A percentile compares a stretch with the other conserved stretches of the same genome.
phyloP scores from a whole-genome alignment of 2,113 vertebrate species.

The Solea senegalensis region DNA sequence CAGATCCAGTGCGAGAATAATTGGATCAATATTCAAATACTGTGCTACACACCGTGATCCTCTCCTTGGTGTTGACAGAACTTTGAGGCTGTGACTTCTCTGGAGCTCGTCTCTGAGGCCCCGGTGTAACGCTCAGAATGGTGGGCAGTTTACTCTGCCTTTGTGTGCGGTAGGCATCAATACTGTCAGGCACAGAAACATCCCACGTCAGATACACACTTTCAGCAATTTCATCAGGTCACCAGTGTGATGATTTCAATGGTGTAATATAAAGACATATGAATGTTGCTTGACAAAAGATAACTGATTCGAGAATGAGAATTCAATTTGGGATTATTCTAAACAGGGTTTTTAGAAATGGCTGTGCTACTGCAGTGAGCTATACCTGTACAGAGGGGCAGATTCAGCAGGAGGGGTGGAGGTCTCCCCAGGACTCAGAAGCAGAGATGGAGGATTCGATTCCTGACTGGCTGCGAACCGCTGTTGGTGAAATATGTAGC shows the following conservation, averaged over 20 bases:
- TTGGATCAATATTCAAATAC: neutral
- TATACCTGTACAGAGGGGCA: constrained; percentile 80
- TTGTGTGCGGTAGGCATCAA: constrained; percentile 80
- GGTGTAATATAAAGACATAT: no score
- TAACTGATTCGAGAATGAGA: neutral
- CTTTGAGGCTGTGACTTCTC: constrained; percentile 46
- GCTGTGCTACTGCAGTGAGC: accelerated
- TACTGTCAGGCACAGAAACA: constrained; percentile 56
- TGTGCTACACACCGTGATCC: constrained; percentile 64
- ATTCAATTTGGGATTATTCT: no score
- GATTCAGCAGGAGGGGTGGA: constrained; percentile 34
- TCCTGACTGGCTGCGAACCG: constrained; percentile 51
- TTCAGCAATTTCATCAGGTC: neutral
- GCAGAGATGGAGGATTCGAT: constrained; percentile 45
- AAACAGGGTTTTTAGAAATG: neutral
- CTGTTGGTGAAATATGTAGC: constrained; percentile 40
- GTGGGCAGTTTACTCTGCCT: constrained; percentile 53
- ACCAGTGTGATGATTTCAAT: no score
- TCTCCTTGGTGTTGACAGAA: constrained; percentile 69
- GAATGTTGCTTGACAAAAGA: neutral
- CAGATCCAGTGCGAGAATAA: no score
- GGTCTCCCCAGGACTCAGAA: constrained; percentile 44
- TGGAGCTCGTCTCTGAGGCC: constrained; percentile 34
- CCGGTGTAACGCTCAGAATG: constrained; percentile 58
- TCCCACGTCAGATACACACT: neutral